Evolutionary conservation across 2,888 invertebrate genomes (phyloP).

Genomic region (Dryocosmus kuriphilus): DNA sequence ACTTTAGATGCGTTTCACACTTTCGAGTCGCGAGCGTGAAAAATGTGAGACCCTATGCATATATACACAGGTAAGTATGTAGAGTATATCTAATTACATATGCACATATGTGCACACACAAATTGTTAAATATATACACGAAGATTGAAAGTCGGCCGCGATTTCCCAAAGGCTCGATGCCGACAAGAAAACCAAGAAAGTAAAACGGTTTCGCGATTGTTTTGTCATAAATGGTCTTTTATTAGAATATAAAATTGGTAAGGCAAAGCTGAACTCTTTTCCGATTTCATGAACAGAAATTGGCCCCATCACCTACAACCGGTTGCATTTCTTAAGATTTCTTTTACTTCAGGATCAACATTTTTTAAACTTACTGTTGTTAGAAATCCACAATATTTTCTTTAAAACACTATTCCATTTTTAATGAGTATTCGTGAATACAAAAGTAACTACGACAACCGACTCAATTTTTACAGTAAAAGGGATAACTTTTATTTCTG

Average conservation of each 20-base stretch:
- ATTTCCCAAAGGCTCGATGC: not conserved
- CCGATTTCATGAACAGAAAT: not conserved
- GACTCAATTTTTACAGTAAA: too few relatives aligned
- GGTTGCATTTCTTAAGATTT: not conserved
- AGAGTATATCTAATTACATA: too few relatives aligned
- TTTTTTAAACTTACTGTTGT: too few relatives aligned
- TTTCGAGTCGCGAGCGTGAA: constrained; percentile 17
- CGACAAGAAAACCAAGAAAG: not conserved
- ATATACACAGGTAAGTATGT: not conserved
- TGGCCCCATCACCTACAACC: not conserved
- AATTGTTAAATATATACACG: not conserved
- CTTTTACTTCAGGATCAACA: not conserved
- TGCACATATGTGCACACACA: not conserved
- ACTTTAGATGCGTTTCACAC: constrained; percentile 12
- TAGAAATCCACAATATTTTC: too few relatives aligned
- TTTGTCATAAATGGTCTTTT: not conserved
- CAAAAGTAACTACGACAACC: too few relatives aligned
- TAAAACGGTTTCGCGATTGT: not conserved
- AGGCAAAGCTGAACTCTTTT: not conserved
- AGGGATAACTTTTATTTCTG: too few relatives aligned
- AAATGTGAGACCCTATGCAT: not conserved
- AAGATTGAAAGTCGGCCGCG: not conserved
- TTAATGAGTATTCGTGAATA: too few relatives aligned
- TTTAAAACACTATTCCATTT: too few relatives aligned
- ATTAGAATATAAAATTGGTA: not conserved